Evolutionary conservation across 1,140 invertebrate genomes (phyloP).

Genomic region (Pseudoatta argentina): DNA sequence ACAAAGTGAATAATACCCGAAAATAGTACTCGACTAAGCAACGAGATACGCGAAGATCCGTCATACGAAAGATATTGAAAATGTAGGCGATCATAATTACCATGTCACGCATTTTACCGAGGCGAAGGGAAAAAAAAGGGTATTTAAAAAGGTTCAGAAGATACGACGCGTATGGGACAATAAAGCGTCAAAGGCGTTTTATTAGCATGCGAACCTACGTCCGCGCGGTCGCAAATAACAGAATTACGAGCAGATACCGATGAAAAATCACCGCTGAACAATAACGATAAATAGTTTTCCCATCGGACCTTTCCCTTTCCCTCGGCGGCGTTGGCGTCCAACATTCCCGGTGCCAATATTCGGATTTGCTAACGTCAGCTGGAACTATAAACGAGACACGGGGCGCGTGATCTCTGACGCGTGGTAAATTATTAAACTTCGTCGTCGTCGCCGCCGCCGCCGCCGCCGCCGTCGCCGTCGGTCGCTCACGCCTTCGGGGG

Average conservation of each 20-base stretch:
- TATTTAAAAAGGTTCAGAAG: not conserved
- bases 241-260: conserved; percentile 37
- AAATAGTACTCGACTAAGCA: conserved; percentile 14
- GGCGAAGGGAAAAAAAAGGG: conserved; percentile 10
- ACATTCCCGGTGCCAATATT: conserved; percentile 1
- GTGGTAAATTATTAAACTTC: conserved; percentile 53
- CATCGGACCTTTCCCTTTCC: not conserved
- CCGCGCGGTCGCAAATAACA: conserved; percentile 25
- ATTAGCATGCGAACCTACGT: conserved; percentile 29
- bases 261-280: not conserved
- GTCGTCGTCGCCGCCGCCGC: conserved; percentile 9
- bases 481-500: conserved; percentile 40
- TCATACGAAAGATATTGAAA: conserved; percentile 39
- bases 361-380: conserved; percentile 31
- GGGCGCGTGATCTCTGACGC: conserved; percentile 24
- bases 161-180: conserved; percentile 15
- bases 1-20: conserved; percentile 1
- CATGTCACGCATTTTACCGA: conserved; percentile 25
- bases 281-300: conserved; percentile 28
- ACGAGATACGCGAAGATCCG: not conserved
- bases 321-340: not conserved
- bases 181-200: conserved; percentile 35
- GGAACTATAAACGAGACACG: conserved; percentile 18
- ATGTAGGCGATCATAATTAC: conserved; percentile 29
- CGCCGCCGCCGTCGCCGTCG: not conserved